Base-by-base conservation (phyloP, 2,888 invertebrate species). In the Macrophya alboannulata region DNA sequence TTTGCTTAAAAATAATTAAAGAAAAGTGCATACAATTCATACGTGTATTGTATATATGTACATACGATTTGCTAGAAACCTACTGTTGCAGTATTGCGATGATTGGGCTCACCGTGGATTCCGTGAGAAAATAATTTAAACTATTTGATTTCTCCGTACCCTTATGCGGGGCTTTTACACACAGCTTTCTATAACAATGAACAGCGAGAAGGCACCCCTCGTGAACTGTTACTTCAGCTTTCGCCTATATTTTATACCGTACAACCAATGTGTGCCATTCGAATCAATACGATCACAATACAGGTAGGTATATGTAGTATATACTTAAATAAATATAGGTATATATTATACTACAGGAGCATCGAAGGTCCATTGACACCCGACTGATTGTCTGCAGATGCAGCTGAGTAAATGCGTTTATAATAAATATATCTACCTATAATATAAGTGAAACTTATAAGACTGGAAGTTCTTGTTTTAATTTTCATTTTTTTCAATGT, bases 101-200 rank as follows among this genome's bases (percentile, higher is more conserved):
- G 68, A 37, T 68, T 68, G n/a, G 4, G 2, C 10, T 72, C 17
- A 4, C 71, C 43, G 71, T 2, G 12, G 10, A 68, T 68, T 37
- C 12, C 68, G 43, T 45, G 55, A 55, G 25, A 51, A 55, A 55
- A 77, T 51, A 17, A 37, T 31, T 77, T 37, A 37, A 77, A 55
- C 77, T 21, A 37, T 77, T 55, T 77, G 77, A 77, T 77, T 77
- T 77, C 77, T 77, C 77, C 55, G 9, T 51, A 77, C 77, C 77
- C 77, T 77, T 55, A 77, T 55, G 55, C 25, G 77, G 76, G 48
- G 25, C 48, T 76, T 76, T 71, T 71, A 40, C 71, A 37, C 37
- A 15, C 37, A 77, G 77, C 77, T 77, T 77, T 77, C 77, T 77
- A 77, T 17, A 74, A 77, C 77, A 77, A 77, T 77, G 55, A 77